Base-by-base conservation (phyloP, 2,797 vertebrate species). In the Hafferia zeledoni region DNA sequence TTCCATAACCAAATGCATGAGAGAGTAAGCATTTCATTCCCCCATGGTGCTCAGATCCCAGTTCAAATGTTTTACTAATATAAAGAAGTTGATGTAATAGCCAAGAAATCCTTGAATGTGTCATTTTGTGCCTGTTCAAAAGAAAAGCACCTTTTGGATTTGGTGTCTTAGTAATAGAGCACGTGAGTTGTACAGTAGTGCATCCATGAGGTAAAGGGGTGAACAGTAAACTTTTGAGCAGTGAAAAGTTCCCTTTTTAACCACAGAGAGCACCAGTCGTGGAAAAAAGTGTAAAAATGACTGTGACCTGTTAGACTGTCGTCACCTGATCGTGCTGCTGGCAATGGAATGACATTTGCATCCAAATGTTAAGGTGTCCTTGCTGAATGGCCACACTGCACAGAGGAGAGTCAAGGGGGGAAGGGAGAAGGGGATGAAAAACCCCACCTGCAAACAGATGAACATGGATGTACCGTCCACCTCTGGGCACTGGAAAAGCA, bases 1-100 rank as follows among this genome's bases (percentile, higher is more conserved):
- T 98, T 98, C 98, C 98, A 74, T 83, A 96, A 72, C 77, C 57
- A 78, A 93, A 94, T 81, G 81, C 31, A 1, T 89, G 94, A 96
- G 89, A 96, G 56, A 93, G 60, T 80, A 67, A 93, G 94, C 83
- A 28, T 30, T 94, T 94, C 83, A 74, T 96, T 89, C 70, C 91
- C 75, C 69, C 0, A 0, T 13, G 25, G 87, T n/a, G 6, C 83
- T 91, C 46, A 92, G 78, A 96, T 85, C 61, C 79, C 22, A 2
- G 39, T 72, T 59, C 31, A 83, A 78, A 57, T n/a, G 22, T 72
- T 92, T 74, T 53, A 72, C 59, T 92, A 60, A 61, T 64, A 43
- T 11, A 41, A 65, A 83, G 39, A 69, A 27, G 70, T 86, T 83
- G 16, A 65, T 95, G 82, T 24, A 77, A 41, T 83, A 77, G 47